Evolutionary conservation across 2,113 vertebrate species (phyloP).

Genomic region (Crotalus viridis): DNA sequence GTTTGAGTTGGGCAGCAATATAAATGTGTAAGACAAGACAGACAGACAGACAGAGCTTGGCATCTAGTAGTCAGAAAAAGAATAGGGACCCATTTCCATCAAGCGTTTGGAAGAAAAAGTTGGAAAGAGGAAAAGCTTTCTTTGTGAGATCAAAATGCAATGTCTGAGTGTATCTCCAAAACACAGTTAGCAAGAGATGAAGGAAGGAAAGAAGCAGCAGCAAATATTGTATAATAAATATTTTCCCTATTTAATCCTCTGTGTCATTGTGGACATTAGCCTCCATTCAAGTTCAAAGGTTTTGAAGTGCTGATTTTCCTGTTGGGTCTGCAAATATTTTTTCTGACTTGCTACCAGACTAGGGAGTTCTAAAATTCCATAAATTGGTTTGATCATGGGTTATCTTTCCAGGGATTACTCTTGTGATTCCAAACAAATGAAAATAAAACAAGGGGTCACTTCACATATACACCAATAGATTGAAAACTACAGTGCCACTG

Average conservation of each 20-base stretch:
- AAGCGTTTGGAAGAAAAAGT: not conserved
- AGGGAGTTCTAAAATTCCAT: not conserved
- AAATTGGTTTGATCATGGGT: not conserved
- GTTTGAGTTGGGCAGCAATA: not conserved
- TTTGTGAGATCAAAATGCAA: slow-evolving; percentile 58
- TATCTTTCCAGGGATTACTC: not conserved
- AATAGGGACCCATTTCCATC: not conserved
- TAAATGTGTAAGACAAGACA: not conserved
- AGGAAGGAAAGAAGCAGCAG: slow-evolving; percentile 51
- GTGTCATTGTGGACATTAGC: slow-evolving; percentile 35
- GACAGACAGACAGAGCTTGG: not conserved
- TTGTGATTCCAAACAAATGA: not conserved
- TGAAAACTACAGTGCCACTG: not conserved
- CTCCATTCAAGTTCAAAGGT: slow-evolving; percentile 42
- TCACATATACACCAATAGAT: not conserved
- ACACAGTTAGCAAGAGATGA: slow-evolving; percentile 65
- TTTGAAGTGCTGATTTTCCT: slow-evolving; percentile 23
- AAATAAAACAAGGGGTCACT: not conserved
- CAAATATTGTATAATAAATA: slow-evolving; percentile 23
- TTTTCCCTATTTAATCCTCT: slow-evolving; percentile 68
- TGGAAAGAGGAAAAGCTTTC: not conserved
- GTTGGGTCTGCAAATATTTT: slow-evolving; percentile 8
- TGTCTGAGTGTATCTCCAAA: slow-evolving; percentile 56
- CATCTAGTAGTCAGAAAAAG: not conserved
- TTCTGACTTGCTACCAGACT: not conserved